Conservation (phyloP, 2,113 vertebrate genomes). For the Planiliza haematocheilus region DNA sequence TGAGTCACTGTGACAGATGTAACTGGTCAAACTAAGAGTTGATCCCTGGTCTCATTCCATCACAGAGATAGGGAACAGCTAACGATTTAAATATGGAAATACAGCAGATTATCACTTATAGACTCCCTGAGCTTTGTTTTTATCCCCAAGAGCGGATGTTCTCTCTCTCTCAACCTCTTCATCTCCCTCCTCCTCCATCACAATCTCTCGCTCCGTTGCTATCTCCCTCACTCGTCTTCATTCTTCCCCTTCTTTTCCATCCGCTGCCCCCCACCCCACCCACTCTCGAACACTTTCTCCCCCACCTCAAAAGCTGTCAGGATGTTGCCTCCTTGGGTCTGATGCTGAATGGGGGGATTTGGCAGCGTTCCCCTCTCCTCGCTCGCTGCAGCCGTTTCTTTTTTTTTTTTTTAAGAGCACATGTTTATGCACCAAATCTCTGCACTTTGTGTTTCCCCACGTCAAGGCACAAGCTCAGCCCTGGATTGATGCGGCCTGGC, state of each 20-base stretch:
- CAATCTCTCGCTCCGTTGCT: slow-evolving; percentile 34
- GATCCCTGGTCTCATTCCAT: slow-evolving; percentile 27
- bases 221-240: slow-evolving; percentile 39
- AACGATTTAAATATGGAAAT: slow-evolving; percentile 38
- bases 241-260: slow-evolving; percentile 15
- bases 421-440: slow-evolving; percentile 79
- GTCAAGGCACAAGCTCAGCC: slow-evolving; percentile 73
- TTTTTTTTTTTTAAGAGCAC: slow-evolving; percentile 58
- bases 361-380: slow-evolving; percentile 63
- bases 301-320: slow-evolving; percentile 76
- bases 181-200: slow-evolving; percentile 44
- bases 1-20: slow-evolving; percentile 3
- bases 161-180: slow-evolving; percentile 22
- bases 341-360: slow-evolving; percentile 78
- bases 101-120: slow-evolving; percentile 51
- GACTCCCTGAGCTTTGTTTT: slow-evolving; percentile 53
- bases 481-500: slow-evolving; percentile 76
- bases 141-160: slow-evolving; percentile 59
- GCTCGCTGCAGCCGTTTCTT: slow-evolving; percentile 40
- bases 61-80: slow-evolving; percentile 4
- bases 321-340: slow-evolving; percentile 75
- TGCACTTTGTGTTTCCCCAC: slow-evolving; percentile 76
- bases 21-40: slow-evolving; percentile 28
- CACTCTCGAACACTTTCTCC: slow-evolving; percentile 10
- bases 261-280: slow-evolving; percentile 2